These are phyloP conservation scores for Pseudomyrmex pallidus DNA, from an alignment of 1,140 invertebrate species.

Conservation along the genomic window DNA sequence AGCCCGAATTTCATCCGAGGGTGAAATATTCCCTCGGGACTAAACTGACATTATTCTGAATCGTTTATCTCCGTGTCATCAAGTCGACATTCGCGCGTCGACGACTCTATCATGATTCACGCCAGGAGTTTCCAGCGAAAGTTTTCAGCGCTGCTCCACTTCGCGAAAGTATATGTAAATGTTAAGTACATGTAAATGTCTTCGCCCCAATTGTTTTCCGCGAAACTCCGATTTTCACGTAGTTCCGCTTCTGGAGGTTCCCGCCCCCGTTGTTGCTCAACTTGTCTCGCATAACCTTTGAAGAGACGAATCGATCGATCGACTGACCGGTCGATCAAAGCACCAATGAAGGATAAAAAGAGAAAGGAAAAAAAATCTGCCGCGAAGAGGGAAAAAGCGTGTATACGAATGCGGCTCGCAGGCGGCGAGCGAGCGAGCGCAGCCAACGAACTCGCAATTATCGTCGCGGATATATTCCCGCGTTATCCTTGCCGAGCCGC, in stretches of 20 bases:
- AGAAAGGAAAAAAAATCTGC: constrained; percentile 63
- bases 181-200: not conserved
- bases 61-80: constrained; percentile 4
- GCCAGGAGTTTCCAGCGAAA: too few relatives aligned
- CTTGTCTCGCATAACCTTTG: constrained; percentile 70
- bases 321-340: not conserved
- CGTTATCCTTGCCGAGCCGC: constrained; percentile 63
- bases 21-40: not conserved
- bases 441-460: constrained; percentile 72
- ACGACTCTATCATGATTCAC: too few relatives aligned
- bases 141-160: too few relatives aligned
- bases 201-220: not conserved
- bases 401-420: constrained; percentile 14
- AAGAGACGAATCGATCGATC: constrained; percentile 53
- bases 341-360: constrained; percentile 55
- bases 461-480: constrained; percentile 59
- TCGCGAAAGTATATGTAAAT: too few relatives aligned
- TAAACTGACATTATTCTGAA: constrained; percentile 28
- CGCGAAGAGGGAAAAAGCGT: constrained; percentile 55
- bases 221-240: not conserved
- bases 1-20: constrained; percentile 22
- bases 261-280: constrained; percentile 60
- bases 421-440: not conserved
- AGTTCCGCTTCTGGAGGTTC: constrained; percentile 7
- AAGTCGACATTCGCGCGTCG: not conserved